Conservation (phyloP, 2,113 vertebrate species). For the Bothrops jararaca region DNA sequence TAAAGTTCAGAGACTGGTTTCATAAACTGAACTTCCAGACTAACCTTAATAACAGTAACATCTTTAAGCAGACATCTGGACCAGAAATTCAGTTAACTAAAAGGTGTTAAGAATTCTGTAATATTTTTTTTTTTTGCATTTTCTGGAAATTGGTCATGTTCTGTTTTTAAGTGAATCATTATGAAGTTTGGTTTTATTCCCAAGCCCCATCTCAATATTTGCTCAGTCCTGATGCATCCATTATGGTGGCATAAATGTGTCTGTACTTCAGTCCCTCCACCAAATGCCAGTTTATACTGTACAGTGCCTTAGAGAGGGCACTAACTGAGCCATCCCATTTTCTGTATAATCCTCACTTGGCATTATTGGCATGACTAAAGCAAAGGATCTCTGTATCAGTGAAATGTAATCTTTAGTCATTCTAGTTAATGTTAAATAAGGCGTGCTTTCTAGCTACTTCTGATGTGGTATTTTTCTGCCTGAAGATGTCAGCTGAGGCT, state of each 20-base stretch:
- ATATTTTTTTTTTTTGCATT: background rate
- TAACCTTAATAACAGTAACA: background rate
- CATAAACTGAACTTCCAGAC: background rate
- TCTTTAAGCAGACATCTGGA: background rate
- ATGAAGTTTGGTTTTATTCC: background rate
- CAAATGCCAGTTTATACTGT: background rate
- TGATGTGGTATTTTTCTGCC: background rate
- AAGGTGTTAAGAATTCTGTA: background rate
- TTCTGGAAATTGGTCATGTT: background rate
- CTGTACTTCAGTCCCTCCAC: background rate
- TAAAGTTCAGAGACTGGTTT: background rate
- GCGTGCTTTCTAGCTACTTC: background rate
- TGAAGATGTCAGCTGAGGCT: background rate
- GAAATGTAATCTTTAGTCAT: background rate
- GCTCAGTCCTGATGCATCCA: background rate
- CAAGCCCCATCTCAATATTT: background rate
- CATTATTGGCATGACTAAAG: background rate
- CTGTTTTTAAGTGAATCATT: background rate
- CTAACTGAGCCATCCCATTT: slow-evolving; percentile 28
- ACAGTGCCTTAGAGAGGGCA: background rate
- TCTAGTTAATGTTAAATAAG: slow-evolving; percentile 27
- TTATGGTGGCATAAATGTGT: background rate
- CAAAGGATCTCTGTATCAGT: fast-evolving
- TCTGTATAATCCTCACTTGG: slow-evolving; percentile 15
- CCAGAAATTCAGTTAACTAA: background rate